phyloP scores from a whole-genome alignment of 2,888 invertebrate species.

The Pasiphila rectangulata region DNA sequence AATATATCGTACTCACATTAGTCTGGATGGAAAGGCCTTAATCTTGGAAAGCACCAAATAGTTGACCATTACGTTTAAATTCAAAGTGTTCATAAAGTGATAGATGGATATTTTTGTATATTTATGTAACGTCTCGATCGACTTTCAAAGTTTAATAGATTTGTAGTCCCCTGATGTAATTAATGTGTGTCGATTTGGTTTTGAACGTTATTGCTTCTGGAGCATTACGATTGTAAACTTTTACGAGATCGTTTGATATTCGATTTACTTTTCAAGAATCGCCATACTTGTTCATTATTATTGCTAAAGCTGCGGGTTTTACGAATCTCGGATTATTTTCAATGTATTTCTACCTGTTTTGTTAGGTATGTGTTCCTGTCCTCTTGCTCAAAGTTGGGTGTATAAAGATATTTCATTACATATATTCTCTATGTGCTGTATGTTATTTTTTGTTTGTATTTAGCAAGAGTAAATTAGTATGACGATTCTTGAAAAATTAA shows the following conservation, averaged over 20 bases:
- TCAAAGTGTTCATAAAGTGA: constrained; percentile 78
- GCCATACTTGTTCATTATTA: constrained; percentile 9
- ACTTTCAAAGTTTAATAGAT: constrained; percentile 55
- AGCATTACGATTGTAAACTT: constrained; percentile 1
- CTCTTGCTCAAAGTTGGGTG: neutral
- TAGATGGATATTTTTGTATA: constrained; percentile 77
- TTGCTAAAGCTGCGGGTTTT: constrained; percentile 6
- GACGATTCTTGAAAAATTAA: constrained; percentile 25
- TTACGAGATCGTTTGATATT: constrained; percentile 6
- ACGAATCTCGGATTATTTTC: constrained; percentile 37
- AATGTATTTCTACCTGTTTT: neutral
- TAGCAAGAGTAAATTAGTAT: constrained; percentile 4
- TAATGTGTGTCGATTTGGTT: constrained; percentile 17
- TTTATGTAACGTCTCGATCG: constrained; percentile 39
- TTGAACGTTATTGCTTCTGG: constrained; percentile 4
- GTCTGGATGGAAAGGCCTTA: constrained; percentile 38
- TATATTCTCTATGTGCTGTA: no score
- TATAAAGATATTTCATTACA: neutral
- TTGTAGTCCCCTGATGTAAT: constrained; percentile 41
- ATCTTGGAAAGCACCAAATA: constrained; percentile 52
- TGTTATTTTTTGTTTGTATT: neutral
- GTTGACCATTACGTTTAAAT: constrained; percentile 69
- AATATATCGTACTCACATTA: constrained; percentile 17
- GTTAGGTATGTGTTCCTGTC: neutral
- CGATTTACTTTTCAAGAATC: constrained; percentile 22